These are phyloP conservation scores for Caenorhabditis sp. DNA, from an alignment of 2,888 invertebrate species.

Conservation along the genomic window DNA sequence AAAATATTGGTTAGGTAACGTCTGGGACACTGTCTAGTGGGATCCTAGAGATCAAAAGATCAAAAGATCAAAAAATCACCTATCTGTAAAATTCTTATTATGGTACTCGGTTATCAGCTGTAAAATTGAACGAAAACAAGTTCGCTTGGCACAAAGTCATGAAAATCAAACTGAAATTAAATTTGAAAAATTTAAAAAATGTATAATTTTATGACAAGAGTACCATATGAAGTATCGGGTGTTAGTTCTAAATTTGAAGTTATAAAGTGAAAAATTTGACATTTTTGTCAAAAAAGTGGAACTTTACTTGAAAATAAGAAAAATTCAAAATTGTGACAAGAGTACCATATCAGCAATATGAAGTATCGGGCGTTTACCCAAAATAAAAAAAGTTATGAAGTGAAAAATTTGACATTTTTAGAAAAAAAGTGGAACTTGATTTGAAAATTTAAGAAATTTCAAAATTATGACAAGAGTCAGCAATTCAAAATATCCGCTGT, in stretches of 20 bases:
- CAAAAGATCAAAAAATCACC: background rate
- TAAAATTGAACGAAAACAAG: constrained; percentile 42
- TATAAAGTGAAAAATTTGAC: no score
- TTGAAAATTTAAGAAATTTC: no score
- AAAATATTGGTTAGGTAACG: constrained; percentile 29
- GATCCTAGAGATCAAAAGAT: background rate
- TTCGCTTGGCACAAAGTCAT: constrained; percentile 41
- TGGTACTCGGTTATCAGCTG: no score
- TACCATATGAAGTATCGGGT: no score
- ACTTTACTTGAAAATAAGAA: no score
- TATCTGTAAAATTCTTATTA: no score
- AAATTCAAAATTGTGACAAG: background rate
- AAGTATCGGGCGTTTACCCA: constrained; percentile 2
- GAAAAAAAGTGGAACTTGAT: no score
- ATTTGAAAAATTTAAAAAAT: constrained; percentile 5
- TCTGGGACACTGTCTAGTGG: constrained; percentile 28
- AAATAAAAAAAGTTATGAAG: background rate
- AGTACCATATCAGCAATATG: background rate
- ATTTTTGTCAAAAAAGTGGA: no score
- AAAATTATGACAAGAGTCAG: background rate
- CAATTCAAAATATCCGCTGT: background rate
- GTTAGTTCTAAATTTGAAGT: no score
- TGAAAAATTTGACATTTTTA: background rate
- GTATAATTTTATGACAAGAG: no score
- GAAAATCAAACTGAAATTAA: constrained; percentile 40